A percentile compares a stretch with the other conserved stretches of the same genome.
Evolutionary conservation across 1,140 invertebrate species (phyloP).

Genomic region (Protaetia brevitarsis): DNA sequence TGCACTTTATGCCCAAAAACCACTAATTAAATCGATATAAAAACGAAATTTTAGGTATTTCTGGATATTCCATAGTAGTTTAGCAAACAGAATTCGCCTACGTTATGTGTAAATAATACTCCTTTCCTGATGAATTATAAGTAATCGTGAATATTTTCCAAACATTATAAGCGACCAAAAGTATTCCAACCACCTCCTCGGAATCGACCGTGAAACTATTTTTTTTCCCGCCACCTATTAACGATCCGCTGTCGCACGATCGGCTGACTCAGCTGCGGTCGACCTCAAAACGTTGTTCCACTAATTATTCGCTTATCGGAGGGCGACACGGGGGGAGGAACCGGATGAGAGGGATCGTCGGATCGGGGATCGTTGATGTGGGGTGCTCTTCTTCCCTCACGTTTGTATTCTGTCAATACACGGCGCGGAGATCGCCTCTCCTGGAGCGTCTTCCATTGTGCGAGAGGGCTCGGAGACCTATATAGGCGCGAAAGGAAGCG

Average conservation of each 20-base stretch:
- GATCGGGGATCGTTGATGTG: neutral
- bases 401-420: slow-evolving; percentile 4
- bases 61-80: too few species aligned
- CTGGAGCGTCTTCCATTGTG: neutral
- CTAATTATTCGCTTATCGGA: slow-evolving; percentile 14
- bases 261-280: slow-evolving; percentile 10
- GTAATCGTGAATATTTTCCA: too few species aligned
- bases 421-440: neutral
- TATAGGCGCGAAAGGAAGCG: neutral
- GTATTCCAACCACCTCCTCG: neutral
- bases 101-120: too few species aligned
- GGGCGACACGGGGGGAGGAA: neutral
- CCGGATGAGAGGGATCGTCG: neutral
- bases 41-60: too few species aligned
- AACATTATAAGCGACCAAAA: too few species aligned
- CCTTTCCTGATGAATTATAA: too few species aligned
- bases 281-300: slow-evolving; percentile 16
- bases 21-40: too few species aligned
- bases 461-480: neutral
- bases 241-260: neutral
- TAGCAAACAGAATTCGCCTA: too few species aligned
- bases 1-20: too few species aligned
- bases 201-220: neutral
- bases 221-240: neutral
- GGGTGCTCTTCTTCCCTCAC: too few species aligned